These are phyloP conservation scores for Cyclophora albipunctata DNA, from an alignment of 2,888 invertebrate species.

Conservation along the genomic window DNA sequence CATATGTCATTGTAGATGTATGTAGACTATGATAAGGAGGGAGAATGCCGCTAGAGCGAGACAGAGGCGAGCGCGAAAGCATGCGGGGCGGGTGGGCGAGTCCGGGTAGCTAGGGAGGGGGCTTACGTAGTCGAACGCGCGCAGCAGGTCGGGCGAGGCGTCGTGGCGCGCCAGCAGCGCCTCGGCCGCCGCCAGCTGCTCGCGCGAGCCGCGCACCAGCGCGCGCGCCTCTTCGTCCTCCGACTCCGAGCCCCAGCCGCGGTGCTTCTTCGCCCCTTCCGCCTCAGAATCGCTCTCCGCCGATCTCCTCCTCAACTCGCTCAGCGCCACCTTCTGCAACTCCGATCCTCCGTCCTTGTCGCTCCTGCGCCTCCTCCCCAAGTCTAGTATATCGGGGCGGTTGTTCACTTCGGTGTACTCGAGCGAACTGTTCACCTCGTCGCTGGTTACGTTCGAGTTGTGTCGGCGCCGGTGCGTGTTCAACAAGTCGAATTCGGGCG, in stretches of 20 bases:
- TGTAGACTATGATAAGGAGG: slow-evolving; percentile 65
- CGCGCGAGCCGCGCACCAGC: slow-evolving; percentile 77
- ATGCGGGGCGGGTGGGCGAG: slow-evolving; percentile 39
- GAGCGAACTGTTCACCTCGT: slow-evolving; percentile 65
- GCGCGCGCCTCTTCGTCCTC: slow-evolving; percentile 75
- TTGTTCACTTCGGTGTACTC: slow-evolving; percentile 69
- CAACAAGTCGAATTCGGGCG: slow-evolving; percentile 63
- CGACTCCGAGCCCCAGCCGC: slow-evolving; percentile 64
- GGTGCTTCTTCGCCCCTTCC: slow-evolving; percentile 54
- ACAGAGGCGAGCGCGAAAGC: slow-evolving; percentile 58
- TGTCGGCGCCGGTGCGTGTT: slow-evolving; percentile 63
- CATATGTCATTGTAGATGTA: slow-evolving; percentile 66
- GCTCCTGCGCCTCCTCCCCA: slow-evolving; percentile 45
- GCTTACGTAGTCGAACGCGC: slow-evolving; percentile 72
- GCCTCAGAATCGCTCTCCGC: slow-evolving; percentile 56
- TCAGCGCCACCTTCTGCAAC: slow-evolving; percentile 54
- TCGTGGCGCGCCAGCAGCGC: slow-evolving; percentile 69
- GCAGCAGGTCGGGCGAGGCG: slow-evolving; percentile 62
- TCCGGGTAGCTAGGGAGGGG: slow-evolving; percentile 54
- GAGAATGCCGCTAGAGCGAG: slow-evolving; percentile 69
- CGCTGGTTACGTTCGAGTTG: slow-evolving; percentile 68
- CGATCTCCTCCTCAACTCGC: slow-evolving; percentile 61
- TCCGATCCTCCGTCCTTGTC: slow-evolving; percentile 52
- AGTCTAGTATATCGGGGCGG: slow-evolving; percentile 65
- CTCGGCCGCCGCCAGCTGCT: slow-evolving; percentile 78